Evolutionary conservation across 2,888 invertebrate genomes (phyloP).

Genomic region (Spilarctia lutea): DNA sequence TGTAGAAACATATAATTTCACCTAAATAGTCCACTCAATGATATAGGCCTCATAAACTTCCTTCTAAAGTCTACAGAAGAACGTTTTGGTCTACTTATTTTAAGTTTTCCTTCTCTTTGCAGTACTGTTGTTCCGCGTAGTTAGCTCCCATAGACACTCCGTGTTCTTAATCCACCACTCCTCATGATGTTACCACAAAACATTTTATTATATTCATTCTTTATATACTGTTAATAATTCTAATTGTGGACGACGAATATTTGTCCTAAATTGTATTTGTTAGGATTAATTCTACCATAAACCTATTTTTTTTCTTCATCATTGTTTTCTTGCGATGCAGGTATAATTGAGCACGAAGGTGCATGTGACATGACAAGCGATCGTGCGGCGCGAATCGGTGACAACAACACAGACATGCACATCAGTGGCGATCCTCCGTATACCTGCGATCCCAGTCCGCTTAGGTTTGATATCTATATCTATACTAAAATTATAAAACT

Average conservation of each 20-base stretch:
- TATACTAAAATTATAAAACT: too few relatives aligned
- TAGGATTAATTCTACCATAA: neutral
- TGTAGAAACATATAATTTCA: neutral
- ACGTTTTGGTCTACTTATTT: too few relatives aligned
- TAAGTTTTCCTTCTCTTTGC: too few relatives aligned
- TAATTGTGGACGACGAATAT: neutral
- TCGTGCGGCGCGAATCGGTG: slow-evolving; percentile 69
- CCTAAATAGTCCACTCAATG: too few relatives aligned
- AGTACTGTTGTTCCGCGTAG: too few relatives aligned
- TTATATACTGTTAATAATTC: neutral
- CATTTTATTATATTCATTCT: neutral
- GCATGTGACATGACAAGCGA: slow-evolving; percentile 81
- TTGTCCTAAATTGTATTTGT: neutral
- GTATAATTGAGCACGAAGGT: slow-evolving; percentile 76
- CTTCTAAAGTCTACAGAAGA: too few relatives aligned
- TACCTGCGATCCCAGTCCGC: slow-evolving; percentile 82
- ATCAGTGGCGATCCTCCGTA: slow-evolving; percentile 80
- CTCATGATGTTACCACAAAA: too few relatives aligned
- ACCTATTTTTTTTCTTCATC: neutral
- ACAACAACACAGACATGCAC: slow-evolving; percentile 78
- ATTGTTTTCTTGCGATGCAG: slow-evolving; percentile 50
- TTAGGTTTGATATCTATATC: slow-evolving; percentile 61
- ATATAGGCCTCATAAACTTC: too few relatives aligned
- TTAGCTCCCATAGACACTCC: too few relatives aligned
- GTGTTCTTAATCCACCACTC: too few relatives aligned